Evolutionary conservation across 2,797 vertebrate species (phyloP), one percentile per base, ranked within the genome.

Genomic region (Syngnathus rostellatus): DNA sequence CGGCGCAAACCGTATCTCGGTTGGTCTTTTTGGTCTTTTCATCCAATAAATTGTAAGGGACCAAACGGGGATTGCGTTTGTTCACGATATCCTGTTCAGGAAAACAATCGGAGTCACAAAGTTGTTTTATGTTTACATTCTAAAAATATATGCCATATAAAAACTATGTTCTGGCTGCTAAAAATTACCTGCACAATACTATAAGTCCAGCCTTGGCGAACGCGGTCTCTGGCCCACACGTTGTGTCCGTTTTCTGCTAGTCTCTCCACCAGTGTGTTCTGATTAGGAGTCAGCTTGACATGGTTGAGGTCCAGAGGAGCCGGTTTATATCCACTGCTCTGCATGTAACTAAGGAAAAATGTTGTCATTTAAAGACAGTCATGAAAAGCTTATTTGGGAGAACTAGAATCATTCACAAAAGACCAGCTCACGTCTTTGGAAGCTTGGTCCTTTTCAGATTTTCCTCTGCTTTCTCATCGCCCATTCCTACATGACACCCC

Each of bases 211-310:
- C 95, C 94, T 81, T 97, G 95, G 7, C 89, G 92, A 40, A 98
- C 94, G 0, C 95, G 80, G 83, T 97, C 95, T 71, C 95, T 89
- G 0, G 95, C 95, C 95, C 95, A 98, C 38, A 98, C 94, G 0
- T 97, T 98, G 90, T 97, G 95, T 9, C 94, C 94, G 0, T 98
- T 98, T 85, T 98, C 95, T 8, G 95, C 95, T 81, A 98, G 87
- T 64, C 94, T 91, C 79, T 98, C 95, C 60, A 98, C 95, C 46
- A 98, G 82, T 0, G 93, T 95, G 69, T 94, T 96, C 85, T 98
- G 95, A 23, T 95, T 95, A 0, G 94, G 95, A 0, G 95, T 98
- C 62, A 98, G 89, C 70, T 94, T 93, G 70, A 98, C 92, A 0
- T 98, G 92, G 71, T 86, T 93, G 67, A 98, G 92, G 79, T 98